Evolutionary conservation across 2,113 vertebrate species (phyloP), one percentile per base, ranked within the genome.

Genomic region (Oostethus manadensis): DNA sequence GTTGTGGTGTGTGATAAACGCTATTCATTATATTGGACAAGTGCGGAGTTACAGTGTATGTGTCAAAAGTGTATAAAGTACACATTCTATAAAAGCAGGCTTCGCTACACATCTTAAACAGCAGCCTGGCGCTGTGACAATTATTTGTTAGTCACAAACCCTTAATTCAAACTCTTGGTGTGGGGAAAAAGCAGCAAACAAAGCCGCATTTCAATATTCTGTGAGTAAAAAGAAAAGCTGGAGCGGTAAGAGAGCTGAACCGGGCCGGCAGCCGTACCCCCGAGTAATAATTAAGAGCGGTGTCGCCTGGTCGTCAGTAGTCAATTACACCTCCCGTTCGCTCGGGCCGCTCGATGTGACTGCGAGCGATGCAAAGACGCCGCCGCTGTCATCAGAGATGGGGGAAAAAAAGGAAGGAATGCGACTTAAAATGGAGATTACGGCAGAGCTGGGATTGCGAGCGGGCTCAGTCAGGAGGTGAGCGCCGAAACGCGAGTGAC

Each of bases 201-300:
- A 79, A 86, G 82, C 77, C 64, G 61, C 68, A 81, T 87, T 89
- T 83, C 75, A 83, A 83, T 80, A 78, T 78, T 81, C 67, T 69
- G 59, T 73, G 75, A 82, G 70, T 33, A 68, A 64, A 73, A 76
- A 67, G 73, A 76, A 79, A 82, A 81, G 78, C 84, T 70, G 73
- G 73, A 68, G 75, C 70, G 65, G 73, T 67, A 18, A 78, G 77
- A 56, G 74, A 69, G 79, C 71, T 80, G 79, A 82, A 87, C 81
- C 72, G 64, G 70, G 79, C 75, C 72, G 85, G 78, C 72, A 68
- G 64, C 80, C 74, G 56, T 86, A 83, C 87, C 89, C 87, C 69
- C 59, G 76, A 87, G 90, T 86, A 83, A 89, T 87, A 90, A 89
- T 91, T 90, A 90, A 89, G 85, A 87, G 84, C 84, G 78, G 76